These are phyloP conservation scores for Taenioides sp. DNA, from an alignment of 2,797 vertebrate genomes.

Conservation along the genomic window DNA sequence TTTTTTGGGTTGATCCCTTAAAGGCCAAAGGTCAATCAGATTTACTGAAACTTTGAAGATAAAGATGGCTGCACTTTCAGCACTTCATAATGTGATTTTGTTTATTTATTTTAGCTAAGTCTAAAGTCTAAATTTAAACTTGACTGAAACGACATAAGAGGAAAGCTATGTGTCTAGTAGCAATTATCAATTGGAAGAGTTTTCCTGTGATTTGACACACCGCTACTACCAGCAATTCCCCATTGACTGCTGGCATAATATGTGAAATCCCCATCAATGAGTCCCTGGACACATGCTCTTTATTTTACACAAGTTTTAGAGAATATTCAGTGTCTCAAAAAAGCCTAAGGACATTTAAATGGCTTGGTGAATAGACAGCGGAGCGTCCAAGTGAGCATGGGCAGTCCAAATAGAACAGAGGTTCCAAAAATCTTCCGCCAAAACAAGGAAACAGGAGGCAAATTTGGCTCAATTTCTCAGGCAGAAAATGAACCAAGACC, in stretches of 20 bases:
- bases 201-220: not conserved
- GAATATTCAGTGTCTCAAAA: not conserved
- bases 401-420: slow-evolving; percentile 5
- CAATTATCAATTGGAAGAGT: not conserved
- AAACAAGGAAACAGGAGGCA: slow-evolving; percentile 5
- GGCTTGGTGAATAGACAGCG: slow-evolving; percentile 6
- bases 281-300: not conserved
- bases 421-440: not conserved
- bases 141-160: not conserved
- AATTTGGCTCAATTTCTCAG: slow-evolving; percentile 6
- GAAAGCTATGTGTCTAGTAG: not conserved
- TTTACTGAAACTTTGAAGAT: not conserved
- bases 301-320: not conserved
- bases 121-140: not conserved
- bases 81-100: slow-evolving; percentile 5
- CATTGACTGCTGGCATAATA: not conserved
- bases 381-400: not conserved
- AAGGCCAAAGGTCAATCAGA: not conserved
- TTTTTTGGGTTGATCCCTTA: slow-evolving; percentile 14
- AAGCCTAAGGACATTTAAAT: slow-evolving; percentile 2
- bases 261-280: not conserved
- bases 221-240: not conserved
- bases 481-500: slow-evolving; percentile 4
- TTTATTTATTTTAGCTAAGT: not conserved
- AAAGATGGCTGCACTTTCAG: not conserved